Evolutionary conservation across 1,140 invertebrate genomes (phyloP).

Genomic region (Drosophila hydei): DNA sequence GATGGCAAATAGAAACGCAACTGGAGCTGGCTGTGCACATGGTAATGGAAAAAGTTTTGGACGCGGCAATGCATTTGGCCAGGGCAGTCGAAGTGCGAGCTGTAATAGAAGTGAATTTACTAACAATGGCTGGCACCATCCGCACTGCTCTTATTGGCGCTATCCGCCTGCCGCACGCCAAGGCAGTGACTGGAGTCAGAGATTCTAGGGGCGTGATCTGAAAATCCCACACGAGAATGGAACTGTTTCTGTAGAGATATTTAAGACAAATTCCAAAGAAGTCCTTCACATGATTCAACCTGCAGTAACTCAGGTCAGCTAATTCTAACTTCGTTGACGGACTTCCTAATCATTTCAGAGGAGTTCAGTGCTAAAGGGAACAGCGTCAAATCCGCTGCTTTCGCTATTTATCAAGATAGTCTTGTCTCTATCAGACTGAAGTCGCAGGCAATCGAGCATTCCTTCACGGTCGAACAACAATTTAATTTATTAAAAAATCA

Average conservation of each 20-base stretch:
- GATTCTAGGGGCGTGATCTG: neutral
- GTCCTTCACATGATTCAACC: no score
- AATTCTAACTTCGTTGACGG: no score
- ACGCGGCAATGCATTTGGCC: neutral
- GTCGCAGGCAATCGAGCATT: no score
- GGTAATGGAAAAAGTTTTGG: conserved; percentile 15
- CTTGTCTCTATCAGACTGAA: no score
- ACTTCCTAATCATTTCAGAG: no score
- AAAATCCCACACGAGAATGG: neutral
- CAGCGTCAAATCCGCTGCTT: no score
- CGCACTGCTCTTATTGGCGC: conserved; percentile 54
- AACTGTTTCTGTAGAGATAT: neutral
- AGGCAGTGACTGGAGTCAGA: neutral
- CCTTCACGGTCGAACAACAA: no score
- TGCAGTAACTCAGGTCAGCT: no score
- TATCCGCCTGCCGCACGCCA: conserved; percentile 31
- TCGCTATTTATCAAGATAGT: no score
- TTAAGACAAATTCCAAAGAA: neutral
- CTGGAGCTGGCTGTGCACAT: neutral
- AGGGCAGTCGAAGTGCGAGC: neutral
- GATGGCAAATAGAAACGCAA: neutral
- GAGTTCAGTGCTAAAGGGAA: no score
- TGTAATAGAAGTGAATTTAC: neutral
- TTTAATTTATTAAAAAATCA: no score
- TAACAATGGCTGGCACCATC: conserved; percentile 42